These are phyloP conservation scores for Agrypnus murinus DNA, from an alignment of 2,888 invertebrate genomes.

Conservation along the genomic window DNA sequence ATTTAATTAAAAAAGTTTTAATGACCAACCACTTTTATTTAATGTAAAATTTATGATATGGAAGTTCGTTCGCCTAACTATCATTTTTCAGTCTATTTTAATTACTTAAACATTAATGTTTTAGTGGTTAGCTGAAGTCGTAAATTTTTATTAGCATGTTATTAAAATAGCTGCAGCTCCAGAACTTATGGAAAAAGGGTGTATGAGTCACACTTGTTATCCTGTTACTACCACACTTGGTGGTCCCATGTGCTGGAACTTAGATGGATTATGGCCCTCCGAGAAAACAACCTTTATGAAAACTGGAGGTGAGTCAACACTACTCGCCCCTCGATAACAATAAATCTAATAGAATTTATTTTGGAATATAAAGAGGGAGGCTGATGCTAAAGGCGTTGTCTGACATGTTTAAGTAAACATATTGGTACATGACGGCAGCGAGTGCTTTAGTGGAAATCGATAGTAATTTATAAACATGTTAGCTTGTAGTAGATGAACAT, in stretches of 20 bases:
- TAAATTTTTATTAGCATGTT: constrained; percentile 49
- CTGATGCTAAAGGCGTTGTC: constrained; percentile 27
- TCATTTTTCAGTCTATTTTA: constrained; percentile 3
- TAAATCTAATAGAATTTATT: constrained; percentile 62
- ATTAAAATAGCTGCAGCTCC: constrained; percentile 38
- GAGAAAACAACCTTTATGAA: constrained; percentile 56
- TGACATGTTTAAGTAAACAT: constrained; percentile 42
- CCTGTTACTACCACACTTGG: constrained; percentile 52
- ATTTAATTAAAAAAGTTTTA: too few species aligned
- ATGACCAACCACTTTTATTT: too few species aligned
- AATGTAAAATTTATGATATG: too few species aligned
- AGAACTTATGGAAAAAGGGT: constrained; percentile 27
- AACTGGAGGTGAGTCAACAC: constrained; percentile 61
- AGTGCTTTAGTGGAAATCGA: background rate
- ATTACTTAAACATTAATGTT: constrained; percentile 12
- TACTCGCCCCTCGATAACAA: constrained; percentile 59
- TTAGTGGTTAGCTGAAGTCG: background rate
- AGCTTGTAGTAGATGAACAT: too few species aligned
- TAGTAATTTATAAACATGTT: background rate
- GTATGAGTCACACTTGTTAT: constrained; percentile 55
- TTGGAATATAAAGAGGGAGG: constrained; percentile 50
- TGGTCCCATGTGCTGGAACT: constrained; percentile 60
- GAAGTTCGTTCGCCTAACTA: too few species aligned
- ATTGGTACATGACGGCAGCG: constrained; percentile 20
- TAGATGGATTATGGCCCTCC: constrained; percentile 57